Conservation (phyloP, 2,888 invertebrate genomes). For the Cylindroiulus punctatus region DNA sequence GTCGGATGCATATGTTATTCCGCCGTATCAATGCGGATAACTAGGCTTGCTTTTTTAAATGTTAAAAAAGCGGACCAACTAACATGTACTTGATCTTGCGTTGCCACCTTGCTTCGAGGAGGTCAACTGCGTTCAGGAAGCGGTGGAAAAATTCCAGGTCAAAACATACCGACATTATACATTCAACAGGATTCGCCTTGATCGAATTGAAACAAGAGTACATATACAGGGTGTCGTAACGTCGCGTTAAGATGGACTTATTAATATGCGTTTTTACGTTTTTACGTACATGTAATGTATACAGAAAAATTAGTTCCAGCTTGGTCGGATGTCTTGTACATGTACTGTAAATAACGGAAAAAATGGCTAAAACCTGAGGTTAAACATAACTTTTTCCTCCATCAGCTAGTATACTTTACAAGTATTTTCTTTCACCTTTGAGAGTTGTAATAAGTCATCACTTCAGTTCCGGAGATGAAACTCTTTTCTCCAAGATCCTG, state of each 20-base stretch:
- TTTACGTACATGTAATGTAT: no score
- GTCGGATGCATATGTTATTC: conserved; percentile 10
- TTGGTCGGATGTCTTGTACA: no score
- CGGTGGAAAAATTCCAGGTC: conserved; percentile 33
- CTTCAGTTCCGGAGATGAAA: neutral
- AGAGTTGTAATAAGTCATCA: no score
- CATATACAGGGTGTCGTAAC: no score
- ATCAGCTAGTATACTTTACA: no score
- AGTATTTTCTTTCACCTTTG: no score
- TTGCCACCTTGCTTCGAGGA: conserved; percentile 17
- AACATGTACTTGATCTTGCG: conserved; percentile 33
- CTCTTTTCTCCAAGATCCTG: neutral
- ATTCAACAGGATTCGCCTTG: neutral
- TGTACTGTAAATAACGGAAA: no score
- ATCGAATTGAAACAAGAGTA: neutral
- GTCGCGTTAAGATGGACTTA: no score
- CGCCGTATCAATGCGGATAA: conserved; percentile 41
- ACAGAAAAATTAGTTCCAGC: no score
- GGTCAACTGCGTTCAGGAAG: conserved; percentile 41
- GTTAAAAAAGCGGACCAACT: conserved; percentile 1
- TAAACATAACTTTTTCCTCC: no score
- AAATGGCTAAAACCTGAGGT: no score
- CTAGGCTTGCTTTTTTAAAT: neutral
- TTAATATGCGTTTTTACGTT: no score
- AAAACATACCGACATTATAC: neutral